Evolutionary conservation across 2,113 vertebrate genomes (phyloP), one percentile per base, ranked within the genome.

Genomic region (Crypturellus undulatus): DNA sequence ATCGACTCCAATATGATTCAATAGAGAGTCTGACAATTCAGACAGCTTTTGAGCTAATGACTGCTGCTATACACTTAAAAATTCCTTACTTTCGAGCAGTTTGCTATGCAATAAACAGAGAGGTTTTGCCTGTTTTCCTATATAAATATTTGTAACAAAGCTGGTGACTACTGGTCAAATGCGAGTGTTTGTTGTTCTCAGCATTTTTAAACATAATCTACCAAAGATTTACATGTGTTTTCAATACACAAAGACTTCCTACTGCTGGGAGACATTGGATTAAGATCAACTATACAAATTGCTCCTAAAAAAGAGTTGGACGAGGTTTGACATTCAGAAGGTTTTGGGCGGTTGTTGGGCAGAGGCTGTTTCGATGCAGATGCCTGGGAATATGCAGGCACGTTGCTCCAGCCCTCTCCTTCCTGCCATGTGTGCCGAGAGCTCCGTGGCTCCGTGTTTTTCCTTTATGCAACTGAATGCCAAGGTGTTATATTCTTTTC

Each of bases 111-210:
- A 60, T 85, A 97, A 97, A 93, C 94, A 93, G 65, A 59, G 67
- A 9, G 40, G 96, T 94, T 81, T 54, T 92, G 73, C 54, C 73
- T 79, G 34, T 87, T 94, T 71, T 87, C 58, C 70, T 84, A 2
- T 20, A 28, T 83, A 96, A 96, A 95, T 90, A 78, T 86, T 95
- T 95, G 47, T 4, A 79, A 63, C 9, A 25, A 43, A 10, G 2
- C 36, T 89, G 92, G 72, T 94, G 92, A 84, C 95, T 89, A 92
- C 91, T 92, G 78, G 78, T 93, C 28, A 14, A 93, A 92, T 75
- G 59, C 2, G 30, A 64, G 75, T 62, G 36, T 92, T 87, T 85
- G 32, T 84, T 96, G 64, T 94, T 96, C n/a, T 87, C 65, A 94
- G 70, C 20, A 54, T 62, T 96, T 94, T 36, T 86, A 34, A 65